Evolutionary conservation across 2,888 invertebrate species (phyloP).

Genomic region (Neoitamus cyanurus): DNA sequence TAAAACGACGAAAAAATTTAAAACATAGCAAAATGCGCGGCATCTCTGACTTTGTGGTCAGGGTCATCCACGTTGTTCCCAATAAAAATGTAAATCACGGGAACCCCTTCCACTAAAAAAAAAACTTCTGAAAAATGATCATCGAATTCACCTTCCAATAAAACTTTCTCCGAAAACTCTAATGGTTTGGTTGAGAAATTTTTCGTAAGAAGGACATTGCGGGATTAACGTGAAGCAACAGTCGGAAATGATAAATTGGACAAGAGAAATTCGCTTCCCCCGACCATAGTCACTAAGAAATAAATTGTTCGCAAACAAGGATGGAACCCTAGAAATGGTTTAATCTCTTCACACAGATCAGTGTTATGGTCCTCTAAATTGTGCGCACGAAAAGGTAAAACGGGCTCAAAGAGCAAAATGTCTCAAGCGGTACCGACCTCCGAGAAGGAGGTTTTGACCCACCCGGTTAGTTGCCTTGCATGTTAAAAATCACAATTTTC

Average conservation of each 20-base stretch:
- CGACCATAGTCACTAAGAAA: not conserved
- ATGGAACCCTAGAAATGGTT: not conserved
- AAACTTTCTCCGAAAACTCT: not conserved
- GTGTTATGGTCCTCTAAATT: not conserved
- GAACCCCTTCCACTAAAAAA: not conserved
- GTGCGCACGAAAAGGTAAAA: not conserved
- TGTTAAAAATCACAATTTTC: not conserved
- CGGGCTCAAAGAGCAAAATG: not conserved
- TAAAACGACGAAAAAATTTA: no score
- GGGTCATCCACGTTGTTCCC: not conserved
- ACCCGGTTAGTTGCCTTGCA: not conserved
- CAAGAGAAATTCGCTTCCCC: not conserved
- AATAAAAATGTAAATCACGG: not conserved
- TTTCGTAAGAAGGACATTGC: not conserved
- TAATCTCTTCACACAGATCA: not conserved
- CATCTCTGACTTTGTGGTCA: no score
- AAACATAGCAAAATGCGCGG: no score
- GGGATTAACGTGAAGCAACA: not conserved
- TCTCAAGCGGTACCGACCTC: not conserved
- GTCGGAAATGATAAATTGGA: not conserved
- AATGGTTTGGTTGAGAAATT: not conserved
- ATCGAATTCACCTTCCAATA: not conserved
- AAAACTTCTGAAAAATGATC: not conserved
- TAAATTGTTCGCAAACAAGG: slow-evolving; percentile 12
- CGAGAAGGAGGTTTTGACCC: not conserved